A percentile compares a stretch with the other conserved stretches of the same genome.
Evolutionary conservation across 2,888 invertebrate genomes (phyloP).

Genomic region (Crematogaster levior): DNA sequence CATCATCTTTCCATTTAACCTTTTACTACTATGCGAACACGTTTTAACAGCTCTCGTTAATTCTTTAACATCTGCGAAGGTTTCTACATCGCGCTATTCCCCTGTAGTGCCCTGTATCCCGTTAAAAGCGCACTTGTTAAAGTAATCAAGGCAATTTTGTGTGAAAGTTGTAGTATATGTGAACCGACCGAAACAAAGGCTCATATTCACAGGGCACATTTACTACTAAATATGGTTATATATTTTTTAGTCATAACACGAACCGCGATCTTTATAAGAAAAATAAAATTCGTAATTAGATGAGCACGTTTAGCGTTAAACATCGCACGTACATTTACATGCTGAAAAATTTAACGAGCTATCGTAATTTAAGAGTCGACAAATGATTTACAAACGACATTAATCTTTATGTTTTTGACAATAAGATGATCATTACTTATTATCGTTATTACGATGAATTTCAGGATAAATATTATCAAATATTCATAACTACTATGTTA

Average conservation of each 20-base stretch:
- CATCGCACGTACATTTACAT: not conserved
- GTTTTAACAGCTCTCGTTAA: slow-evolving; percentile 28
- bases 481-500: not conserved
- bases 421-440: not conserved
- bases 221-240: not conserved
- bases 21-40: slow-evolving; percentile 25
- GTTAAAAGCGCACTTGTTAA: slow-evolving; percentile 42
- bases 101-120: slow-evolving; percentile 8
- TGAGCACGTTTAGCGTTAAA: slow-evolving; percentile 3
- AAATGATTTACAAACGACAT: not conserved
- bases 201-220: not conserved
- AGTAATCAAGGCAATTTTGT: slow-evolving; percentile 46
- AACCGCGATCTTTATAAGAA: not conserved
- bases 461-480: not conserved
- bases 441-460: not conserved
- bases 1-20: slow-evolving; percentile 26
- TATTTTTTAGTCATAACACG: slow-evolving; percentile 26
- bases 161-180: not conserved
- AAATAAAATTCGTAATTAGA: slow-evolving; percentile 31
- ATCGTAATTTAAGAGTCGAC: not conserved
- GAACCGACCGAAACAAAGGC: slow-evolving; percentile 33
- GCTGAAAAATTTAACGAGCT: not conserved
- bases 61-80: slow-evolving; percentile 39
- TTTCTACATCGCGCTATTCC: slow-evolving; percentile 24
- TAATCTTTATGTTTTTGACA: not conserved